Conservation (phyloP, 2,113 vertebrate genomes). For the Deroptyus accipitrinus region DNA sequence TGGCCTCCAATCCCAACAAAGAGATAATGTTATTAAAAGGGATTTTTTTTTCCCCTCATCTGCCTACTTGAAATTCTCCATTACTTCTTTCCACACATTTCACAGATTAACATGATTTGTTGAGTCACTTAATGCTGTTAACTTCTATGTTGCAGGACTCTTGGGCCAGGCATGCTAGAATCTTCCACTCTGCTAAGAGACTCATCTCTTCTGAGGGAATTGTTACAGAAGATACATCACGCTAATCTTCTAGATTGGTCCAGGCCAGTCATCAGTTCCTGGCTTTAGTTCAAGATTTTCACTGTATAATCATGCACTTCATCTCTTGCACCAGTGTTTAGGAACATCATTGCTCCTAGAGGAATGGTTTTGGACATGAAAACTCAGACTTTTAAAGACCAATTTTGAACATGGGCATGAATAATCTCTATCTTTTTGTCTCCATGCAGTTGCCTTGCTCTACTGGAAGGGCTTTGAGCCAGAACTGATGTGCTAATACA, state of each 20-base stretch:
- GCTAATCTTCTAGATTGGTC: not conserved
- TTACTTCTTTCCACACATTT: not conserved
- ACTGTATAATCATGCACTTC: not conserved
- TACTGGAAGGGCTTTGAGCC: not conserved
- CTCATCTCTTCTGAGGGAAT: not conserved
- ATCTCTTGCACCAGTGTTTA: not conserved
- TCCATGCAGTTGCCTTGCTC: not conserved
- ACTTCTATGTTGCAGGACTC: not conserved
- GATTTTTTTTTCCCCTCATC: not conserved
- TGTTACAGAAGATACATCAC: not conserved
- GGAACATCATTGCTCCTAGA: not conserved
- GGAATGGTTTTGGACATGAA: not conserved
- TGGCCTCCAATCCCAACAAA: not conserved
- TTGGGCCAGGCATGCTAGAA: not conserved
- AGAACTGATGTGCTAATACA: not conserved
- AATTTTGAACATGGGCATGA: rapidly evolving
- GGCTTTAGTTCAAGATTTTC: not conserved
- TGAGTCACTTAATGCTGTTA: not conserved
- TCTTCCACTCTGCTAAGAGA: not conserved
- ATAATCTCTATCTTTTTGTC: not conserved
- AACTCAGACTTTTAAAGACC: not conserved
- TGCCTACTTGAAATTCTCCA: not conserved
- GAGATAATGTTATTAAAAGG: not conserved
- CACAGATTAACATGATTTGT: not conserved
- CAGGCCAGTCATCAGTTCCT: not conserved